Base-by-base conservation (phyloP, 2,888 invertebrate genomes). In the Netelia inedita region DNA sequence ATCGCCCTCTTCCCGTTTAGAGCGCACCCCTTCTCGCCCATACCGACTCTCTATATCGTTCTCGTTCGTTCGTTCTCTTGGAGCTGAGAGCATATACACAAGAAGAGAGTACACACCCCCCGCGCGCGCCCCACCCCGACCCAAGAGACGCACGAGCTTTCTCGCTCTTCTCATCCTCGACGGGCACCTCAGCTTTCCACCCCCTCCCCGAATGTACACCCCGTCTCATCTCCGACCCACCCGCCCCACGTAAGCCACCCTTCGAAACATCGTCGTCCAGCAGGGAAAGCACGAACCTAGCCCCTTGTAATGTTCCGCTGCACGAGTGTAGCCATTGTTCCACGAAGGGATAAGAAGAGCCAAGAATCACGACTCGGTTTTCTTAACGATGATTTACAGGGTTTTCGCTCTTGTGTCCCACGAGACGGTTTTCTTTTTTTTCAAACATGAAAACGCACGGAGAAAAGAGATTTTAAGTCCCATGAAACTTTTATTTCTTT, bases 201-300 rank as follows among this genome's bases (percentile, higher is more conserved):
- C 72, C 78, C 53, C 65, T 61, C 55, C 88, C 87, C 87, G 87
- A 86, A 87, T 82, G 87, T 88, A 87, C 79, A 79, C 81, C 76
- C 84, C 82, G 79, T 86, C 80, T 86, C 84, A 80, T 85, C 79
- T 79, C 63, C 79, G 59, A 61, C 50, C 72, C 71, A 74, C 61
- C 69, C 59, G 63, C 19, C 69, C 78, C 14, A 57, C 82, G n/a
- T 14, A 65, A 65, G 84, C 87, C 69, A 83, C 79, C 86, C 85
- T 68, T 41, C 73, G 59, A 81, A 53, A 85, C 85, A 85, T 82
- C 2, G 57, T 57, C 19, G 3, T 57, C 16, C 57, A 19, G 2
- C 21, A 19, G 28, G 28, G 28, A 28, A 5, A 28, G 16, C 21
- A 16, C 9, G 21, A 21, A 28, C 6, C 65, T 63, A 41, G 8